Conservation (phyloP, 2,797 vertebrate species). For the Lutra lutra region DNA sequence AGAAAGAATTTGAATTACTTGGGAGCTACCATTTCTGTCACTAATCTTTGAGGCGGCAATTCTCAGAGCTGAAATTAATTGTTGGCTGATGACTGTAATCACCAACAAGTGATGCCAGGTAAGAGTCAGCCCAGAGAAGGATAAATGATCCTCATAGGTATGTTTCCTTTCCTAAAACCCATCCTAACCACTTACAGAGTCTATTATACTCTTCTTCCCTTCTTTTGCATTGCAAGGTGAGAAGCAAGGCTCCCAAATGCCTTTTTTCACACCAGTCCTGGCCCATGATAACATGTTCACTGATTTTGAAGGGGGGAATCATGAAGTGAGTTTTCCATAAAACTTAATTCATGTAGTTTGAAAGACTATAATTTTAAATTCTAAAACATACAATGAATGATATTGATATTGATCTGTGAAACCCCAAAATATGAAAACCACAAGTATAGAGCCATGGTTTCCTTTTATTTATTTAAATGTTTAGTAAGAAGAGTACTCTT, state of each 20-base stretch:
- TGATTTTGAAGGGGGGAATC: background rate
- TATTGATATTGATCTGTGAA: constrained; percentile 59
- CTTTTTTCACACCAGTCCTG: background rate
- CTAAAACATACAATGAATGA: constrained; percentile 33
- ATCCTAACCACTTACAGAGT: background rate
- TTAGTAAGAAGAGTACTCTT: constrained; percentile 25
- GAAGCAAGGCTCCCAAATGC: background rate
- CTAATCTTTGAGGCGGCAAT: background rate
- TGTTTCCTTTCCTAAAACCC: background rate
- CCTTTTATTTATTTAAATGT: constrained; percentile 11
- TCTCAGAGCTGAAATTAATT: background rate
- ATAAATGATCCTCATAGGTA: background rate
- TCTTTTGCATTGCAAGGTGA: background rate
- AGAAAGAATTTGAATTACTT: background rate
- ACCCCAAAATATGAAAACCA: constrained; percentile 36
- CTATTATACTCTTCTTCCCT: background rate
- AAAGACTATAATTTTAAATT: constrained; percentile 68
- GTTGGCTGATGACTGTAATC: background rate
- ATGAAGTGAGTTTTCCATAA: constrained; percentile 52
- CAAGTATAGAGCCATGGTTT: constrained; percentile 29
- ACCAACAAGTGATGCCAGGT: background rate
- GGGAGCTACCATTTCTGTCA: background rate
- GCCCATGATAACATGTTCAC: background rate
- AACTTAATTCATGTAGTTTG: constrained; percentile 27
- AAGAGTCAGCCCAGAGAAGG: background rate